Percentiles rank a stretch among this genome's conserved stretches.
phyloP scores from a whole-genome alignment of 2,888 invertebrate species.

The Folsomia candida region DNA sequence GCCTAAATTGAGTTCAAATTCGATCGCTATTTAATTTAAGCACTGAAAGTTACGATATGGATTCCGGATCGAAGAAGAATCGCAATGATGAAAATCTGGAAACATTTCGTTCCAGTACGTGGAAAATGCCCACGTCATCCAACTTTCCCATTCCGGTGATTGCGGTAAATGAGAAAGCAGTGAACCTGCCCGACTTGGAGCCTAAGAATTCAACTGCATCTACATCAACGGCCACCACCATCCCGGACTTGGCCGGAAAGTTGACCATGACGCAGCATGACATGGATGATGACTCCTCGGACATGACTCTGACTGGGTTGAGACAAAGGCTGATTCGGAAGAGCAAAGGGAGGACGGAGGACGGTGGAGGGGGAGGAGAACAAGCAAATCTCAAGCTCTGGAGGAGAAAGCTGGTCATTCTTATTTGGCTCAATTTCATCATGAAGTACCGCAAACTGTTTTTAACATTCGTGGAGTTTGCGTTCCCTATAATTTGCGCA shows the following conservation, averaged over 20 bases:
- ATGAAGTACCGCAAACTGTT: slow-evolving; percentile 20
- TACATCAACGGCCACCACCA: not conserved
- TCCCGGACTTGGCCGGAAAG: not conserved
- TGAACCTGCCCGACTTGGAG: not conserved
- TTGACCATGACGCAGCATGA: not conserved
- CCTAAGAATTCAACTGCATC: not conserved
- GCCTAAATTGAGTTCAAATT: no score
- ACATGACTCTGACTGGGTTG: not conserved
- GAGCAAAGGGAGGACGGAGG: not conserved
- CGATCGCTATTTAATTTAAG: no score
- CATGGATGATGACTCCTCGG: not conserved
- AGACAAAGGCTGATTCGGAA: not conserved
- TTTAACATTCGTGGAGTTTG: slow-evolving; percentile 20
- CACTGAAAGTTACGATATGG: no score
- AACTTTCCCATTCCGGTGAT: not conserved
- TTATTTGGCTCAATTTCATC: slow-evolving; percentile 31
- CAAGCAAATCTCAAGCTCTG: slow-evolving; percentile 18
- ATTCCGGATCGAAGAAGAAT: no score
- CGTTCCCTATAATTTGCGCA: slow-evolving; percentile 21
- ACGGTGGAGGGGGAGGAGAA: not conserved
- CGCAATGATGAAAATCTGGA: not conserved
- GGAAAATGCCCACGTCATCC: not conserved
- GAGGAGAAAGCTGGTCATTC: slow-evolving; percentile 25
- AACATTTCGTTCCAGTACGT: slow-evolving; percentile 8
- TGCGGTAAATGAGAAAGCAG: slow-evolving; percentile 6